Base-by-base conservation (phyloP, 2,113 vertebrate genomes). In the Dipodomys stephensi region DNA sequence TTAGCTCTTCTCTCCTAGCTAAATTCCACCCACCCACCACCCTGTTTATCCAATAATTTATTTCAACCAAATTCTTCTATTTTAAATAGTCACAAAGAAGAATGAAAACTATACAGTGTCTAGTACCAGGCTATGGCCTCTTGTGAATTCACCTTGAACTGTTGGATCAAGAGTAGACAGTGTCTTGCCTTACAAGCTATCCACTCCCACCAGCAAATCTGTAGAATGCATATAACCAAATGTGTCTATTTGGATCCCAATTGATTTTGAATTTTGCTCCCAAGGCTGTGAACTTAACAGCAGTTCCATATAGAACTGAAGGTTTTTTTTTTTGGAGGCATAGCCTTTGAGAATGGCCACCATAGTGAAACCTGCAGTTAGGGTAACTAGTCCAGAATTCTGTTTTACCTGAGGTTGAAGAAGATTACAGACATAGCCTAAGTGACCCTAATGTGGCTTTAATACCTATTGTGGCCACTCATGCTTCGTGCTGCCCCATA, bases 381-480 rank as follows among this genome's bases (percentile, higher is more conserved):
- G n/a, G 3, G 0, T 12, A 1, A 67, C 27, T 44, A 2, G 23
- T 35, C 77, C 30, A 49, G 32, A 83, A 25, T 74, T 44, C 65
- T 35, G 9, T 44, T 44, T 28, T 49, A 30, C 22, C 69, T 57
- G 65, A 79, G 27, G 13, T n/a, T 2, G 12, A 9, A 44, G 32
- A 53, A 81, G 73, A n/a, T 28, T 2, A 32, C 30, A 35, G 64
- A 22, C 23, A 13, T 35, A 22, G 4, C 28, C 44, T 6, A 1
- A 73, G 6, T 46, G 28, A 60, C 28, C 69, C 69, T 35, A 35
- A 18, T 10, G 7, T 76, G 8, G 7, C 64, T 64, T 84, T 49
- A 5, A 0, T 49, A 15, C 35, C 32, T 39, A 22, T 74, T 35
- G 0, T 5, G 8, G 68, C 62, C 60, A 23, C 30, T 13, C 22